Conservation (phyloP, 2,113 vertebrate species). For the Amia ocellicauda region DNA sequence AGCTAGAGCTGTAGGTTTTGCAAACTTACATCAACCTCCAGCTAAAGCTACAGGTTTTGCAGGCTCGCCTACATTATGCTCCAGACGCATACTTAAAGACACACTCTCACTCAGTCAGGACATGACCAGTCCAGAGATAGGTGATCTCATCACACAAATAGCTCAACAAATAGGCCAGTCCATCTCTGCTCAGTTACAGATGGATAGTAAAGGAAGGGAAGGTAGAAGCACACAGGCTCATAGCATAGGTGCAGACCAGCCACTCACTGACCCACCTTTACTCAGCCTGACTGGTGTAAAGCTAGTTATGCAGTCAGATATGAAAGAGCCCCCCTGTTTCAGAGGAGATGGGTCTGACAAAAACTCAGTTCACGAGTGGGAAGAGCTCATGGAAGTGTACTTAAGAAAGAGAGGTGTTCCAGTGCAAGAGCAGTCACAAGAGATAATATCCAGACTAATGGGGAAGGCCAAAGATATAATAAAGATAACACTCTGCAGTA, state of each 20-base stretch:
- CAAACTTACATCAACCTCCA: too few relatives aligned
- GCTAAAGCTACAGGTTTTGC: slow-evolving; percentile 5
- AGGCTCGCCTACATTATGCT: slow-evolving; percentile 10
- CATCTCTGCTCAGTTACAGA: slow-evolving; percentile 12
- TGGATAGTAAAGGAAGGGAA: not conserved
- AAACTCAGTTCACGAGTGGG: slow-evolving; percentile 25
- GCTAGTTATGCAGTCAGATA: slow-evolving; percentile 20
- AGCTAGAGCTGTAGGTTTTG: too few relatives aligned
- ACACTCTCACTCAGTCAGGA: not conserved
- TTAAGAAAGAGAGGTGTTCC: slow-evolving; percentile 24
- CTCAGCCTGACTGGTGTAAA: slow-evolving; percentile 18
- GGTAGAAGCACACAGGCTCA: not conserved
- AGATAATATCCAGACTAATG: slow-evolving; percentile 21
- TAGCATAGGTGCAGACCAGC: slow-evolving; percentile 7
- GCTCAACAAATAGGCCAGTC: slow-evolving; percentile 12
- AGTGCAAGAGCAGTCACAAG: slow-evolving; percentile 8
- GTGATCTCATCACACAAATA: slow-evolving; percentile 17
- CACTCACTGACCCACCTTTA: slow-evolving; percentile 4
- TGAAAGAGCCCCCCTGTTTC: slow-evolving; percentile 29
- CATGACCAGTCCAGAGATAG: slow-evolving; percentile 4
- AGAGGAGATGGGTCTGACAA: too few relatives aligned
- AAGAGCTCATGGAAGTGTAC: slow-evolving; percentile 24
- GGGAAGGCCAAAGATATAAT: slow-evolving; percentile 23
- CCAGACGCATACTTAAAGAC: slow-evolving; percentile 16
- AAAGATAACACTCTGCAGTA: slow-evolving; percentile 15